phyloP scores from a whole-genome alignment of 2,797 vertebrate species.

The Mormyrus proboscirostris region DNA sequence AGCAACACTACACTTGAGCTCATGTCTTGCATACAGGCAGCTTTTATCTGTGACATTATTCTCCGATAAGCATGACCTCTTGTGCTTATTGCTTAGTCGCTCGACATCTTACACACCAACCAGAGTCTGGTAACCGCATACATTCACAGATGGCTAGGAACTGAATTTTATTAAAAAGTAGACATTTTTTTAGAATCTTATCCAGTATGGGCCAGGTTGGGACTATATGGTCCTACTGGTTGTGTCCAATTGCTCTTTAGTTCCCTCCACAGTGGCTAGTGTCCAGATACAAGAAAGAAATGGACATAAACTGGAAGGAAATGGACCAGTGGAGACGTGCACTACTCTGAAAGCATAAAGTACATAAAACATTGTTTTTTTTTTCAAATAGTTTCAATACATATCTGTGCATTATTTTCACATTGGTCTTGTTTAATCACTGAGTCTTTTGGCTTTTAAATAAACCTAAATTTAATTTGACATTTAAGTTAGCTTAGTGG shows the following conservation, averaged over 20 bases:
- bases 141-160: background rate
- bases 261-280: background rate
- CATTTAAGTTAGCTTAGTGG: background rate
- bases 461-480: background rate
- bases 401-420: background rate
- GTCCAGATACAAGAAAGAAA: background rate
- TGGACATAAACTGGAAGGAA: background rate
- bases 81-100: background rate
- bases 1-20: background rate
- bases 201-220: background rate
- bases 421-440: background rate
- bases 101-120: background rate
- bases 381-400: background rate
- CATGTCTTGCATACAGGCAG: background rate
- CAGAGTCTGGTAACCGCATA: background rate
- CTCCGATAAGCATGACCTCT: background rate
- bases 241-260: background rate
- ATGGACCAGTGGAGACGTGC: background rate
- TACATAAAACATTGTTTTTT: background rate
- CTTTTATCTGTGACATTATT: background rate
- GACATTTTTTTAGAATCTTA: background rate
- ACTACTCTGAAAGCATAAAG: background rate
- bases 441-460: background rate
- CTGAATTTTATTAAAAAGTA: background rate
- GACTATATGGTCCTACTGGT: background rate